phyloP scores from a whole-genome alignment of 2,888 invertebrate species.

The Xestia c-nigrum region DNA sequence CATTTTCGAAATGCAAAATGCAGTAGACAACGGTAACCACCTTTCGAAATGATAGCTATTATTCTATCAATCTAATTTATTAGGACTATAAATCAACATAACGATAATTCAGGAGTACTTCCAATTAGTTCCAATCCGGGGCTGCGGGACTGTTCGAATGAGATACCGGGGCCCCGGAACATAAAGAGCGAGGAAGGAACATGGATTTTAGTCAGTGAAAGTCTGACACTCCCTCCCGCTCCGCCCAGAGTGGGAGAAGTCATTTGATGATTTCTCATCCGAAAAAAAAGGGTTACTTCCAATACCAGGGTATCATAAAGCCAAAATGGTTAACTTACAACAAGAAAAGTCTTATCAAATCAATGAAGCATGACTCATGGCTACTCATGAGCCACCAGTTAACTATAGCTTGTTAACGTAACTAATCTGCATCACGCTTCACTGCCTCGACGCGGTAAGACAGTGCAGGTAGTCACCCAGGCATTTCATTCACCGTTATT shows the following conservation, averaged over 20 bases:
- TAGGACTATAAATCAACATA: not conserved
- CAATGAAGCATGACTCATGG: conserved; percentile 12
- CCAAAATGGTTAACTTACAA: not conserved
- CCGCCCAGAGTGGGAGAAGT: too few species aligned
- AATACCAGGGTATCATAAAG: not conserved
- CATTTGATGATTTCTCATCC: too few species aligned
- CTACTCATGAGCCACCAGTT: not conserved
- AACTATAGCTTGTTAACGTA: conserved; percentile 23
- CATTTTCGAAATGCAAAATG: not conserved
- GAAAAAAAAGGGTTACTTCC: too few species aligned
- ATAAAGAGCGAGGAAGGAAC: too few species aligned
- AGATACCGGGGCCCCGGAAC: too few species aligned
- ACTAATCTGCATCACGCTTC: conserved; percentile 29
- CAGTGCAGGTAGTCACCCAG: not conserved
- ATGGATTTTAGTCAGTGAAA: too few species aligned
- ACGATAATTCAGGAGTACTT: too few species aligned
- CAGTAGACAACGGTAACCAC: not conserved
- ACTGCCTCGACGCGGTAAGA: not conserved
- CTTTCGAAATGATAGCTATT: not conserved
- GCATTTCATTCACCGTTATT: conserved; percentile 11
- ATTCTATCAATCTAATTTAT: too few species aligned
- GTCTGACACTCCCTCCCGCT: too few species aligned
- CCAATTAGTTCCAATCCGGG: not conserved
- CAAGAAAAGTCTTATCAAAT: conserved; percentile 32
- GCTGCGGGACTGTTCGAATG: too few species aligned